Evolutionary conservation across 2,888 invertebrate species (phyloP).

Genomic region (Cremastinae sp.): DNA sequence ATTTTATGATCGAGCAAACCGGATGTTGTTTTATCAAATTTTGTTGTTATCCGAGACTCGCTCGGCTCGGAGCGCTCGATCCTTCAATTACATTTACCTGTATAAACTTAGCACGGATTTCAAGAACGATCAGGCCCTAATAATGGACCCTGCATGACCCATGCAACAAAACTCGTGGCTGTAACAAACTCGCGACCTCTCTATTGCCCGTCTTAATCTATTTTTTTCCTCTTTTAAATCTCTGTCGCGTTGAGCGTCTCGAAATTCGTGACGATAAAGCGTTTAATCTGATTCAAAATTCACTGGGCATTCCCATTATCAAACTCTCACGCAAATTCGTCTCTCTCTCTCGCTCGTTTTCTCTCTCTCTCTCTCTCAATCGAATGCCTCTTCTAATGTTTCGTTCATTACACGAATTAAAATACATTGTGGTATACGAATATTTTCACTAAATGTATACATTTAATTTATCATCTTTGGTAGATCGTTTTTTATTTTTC

Average conservation of each 20-base stretch:
- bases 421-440: conserved; percentile 44
- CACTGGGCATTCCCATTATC: conserved; percentile 13
- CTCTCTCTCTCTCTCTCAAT: conserved; percentile 1
- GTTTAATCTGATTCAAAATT: conserved; percentile 31
- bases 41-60: conserved; percentile 9
- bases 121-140: conserved; percentile 60
- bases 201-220: conserved; percentile 26
- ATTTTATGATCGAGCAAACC: conserved; percentile 43
- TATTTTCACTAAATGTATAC: conserved; percentile 52
- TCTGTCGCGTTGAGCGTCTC: conserved; percentile 2
- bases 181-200: conserved; percentile 28
- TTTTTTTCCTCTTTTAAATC: conserved; percentile 25
- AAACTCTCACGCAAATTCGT: conserved; percentile 11
- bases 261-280: conserved; percentile 22
- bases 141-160: conserved; percentile 63
- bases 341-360: conserved; percentile 13
- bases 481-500: conserved; percentile 34
- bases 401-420: conserved; percentile 41
- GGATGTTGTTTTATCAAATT: conserved; percentile 32
- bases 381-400: conserved; percentile 28
- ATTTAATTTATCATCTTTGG: conserved; percentile 41
- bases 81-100: conserved; percentile 44
- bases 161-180: conserved; percentile 56
- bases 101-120: conserved; percentile 60
- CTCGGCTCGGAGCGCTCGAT: conserved; percentile 17